Evolutionary conservation across 2,797 vertebrate genomes (phyloP), one percentile per base, ranked within the genome.

Genomic region (Lophura swinhoii): DNA sequence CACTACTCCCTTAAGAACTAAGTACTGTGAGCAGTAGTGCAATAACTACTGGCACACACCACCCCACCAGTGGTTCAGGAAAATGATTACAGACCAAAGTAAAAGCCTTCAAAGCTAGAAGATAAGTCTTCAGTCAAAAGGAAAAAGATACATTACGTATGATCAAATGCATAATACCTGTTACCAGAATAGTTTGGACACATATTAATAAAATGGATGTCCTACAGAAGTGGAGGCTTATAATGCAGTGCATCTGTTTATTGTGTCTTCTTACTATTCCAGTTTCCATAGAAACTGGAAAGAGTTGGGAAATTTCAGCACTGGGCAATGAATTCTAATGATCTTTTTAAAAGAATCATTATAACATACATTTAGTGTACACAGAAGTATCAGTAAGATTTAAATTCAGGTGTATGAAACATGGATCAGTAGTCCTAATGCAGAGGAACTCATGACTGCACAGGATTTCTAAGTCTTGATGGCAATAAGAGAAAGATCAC

Each of bases 221-320:
- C 81, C 71, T 92, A 62, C 29, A 88, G 68, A 95, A 87, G 51
- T 66, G 56, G 15, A 93, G 21, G n/a, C 23, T 94, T 82, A 68
- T 83, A 91, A 94, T 66, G 71, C 68, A 84, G 58, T 70, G 53
- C 51, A 90, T 95, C 92, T 95, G 89, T 95, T 96, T 97, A 96
- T 66, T 68, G 71, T 77, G 83, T 88, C 79, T 93, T 95, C 73
- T 90, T 94, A 90, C 74, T 94, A 59, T 89, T 86, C 86, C 89
- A 60, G 96, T 97, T 95, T 93, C 97, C 94, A 97, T 95, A 92
- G 96, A 92, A 96, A 97, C 95, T 55, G 49, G 39, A 83, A 41
- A 91, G 79, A 93, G 90, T 71, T 80, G 79, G 63, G 84, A 95
- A 95, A 95, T 81, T 94, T 94, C 85, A 88, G 63, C 44, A 81